Conservation (phyloP, 2,113 vertebrate species). For the Odobenus rosmarus region DNA sequence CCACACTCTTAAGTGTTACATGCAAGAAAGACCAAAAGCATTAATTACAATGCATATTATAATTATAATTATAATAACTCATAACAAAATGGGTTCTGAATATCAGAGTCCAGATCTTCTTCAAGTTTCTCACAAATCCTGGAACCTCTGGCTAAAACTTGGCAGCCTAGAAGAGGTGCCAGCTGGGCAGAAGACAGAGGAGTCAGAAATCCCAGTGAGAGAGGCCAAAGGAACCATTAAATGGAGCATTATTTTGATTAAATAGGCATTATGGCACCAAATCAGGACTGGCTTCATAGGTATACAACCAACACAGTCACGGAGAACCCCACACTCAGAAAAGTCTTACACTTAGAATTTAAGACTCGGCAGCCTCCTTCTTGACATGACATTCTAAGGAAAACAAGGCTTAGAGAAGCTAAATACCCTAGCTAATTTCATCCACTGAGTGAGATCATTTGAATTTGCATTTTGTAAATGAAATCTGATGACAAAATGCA, state of each 20-base stretch:
- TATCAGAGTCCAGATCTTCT: constrained; percentile 77
- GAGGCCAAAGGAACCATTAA: constrained; percentile 74
- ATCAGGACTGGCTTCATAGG: neutral
- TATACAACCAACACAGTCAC: neutral
- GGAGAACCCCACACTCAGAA: neutral
- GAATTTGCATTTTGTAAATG: neutral
- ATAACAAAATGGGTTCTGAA: constrained; percentile 64
- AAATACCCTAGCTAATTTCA: neutral
- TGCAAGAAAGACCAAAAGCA: neutral
- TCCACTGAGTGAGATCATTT: neutral
- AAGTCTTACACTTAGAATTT: neutral
- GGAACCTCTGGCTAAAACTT: constrained; percentile 78
- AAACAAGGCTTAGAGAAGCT: neutral
- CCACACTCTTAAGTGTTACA: neutral
- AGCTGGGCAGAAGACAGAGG: constrained; percentile 69
- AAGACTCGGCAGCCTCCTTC: neutral
- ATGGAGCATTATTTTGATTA: constrained; percentile 73
- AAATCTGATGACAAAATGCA: neutral
- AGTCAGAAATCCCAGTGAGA: constrained; percentile 41
- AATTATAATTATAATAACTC: neutral
- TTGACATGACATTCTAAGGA: neutral
- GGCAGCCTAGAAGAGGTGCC: constrained; percentile 73
- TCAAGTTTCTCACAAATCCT: constrained; percentile 77
- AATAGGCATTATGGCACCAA: neutral
- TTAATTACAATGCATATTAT: neutral